Evolutionary conservation across 2,888 invertebrate genomes (phyloP).

Genomic region (Carterocephalus palaemon): DNA sequence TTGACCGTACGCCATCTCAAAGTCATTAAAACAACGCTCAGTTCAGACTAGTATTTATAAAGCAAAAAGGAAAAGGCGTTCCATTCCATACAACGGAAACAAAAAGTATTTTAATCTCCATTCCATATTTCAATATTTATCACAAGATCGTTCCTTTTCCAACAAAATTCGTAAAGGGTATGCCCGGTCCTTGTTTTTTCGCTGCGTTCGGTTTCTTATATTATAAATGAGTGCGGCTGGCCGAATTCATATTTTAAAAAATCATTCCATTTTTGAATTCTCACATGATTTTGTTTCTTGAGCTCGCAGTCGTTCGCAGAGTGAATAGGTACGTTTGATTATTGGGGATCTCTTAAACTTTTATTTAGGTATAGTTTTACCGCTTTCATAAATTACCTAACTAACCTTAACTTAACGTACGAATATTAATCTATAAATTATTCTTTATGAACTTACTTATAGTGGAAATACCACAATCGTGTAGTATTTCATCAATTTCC

Average conservation of each 20-base stretch:
- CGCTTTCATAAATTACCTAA: too few species aligned
- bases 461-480: too few species aligned
- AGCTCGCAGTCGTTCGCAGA: constrained; percentile 13
- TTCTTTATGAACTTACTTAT: too few species aligned
- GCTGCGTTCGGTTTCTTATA: constrained; percentile 52
- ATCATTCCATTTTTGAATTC: constrained; percentile 60
- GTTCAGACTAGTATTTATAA: constrained; percentile 26
- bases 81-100: constrained; percentile 39
- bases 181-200: constrained; percentile 42
- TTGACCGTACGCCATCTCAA: too few species aligned
- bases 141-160: constrained; percentile 72
- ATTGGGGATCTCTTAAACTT: constrained; percentile 25
- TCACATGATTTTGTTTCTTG: constrained; percentile 29
- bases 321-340: constrained; percentile 2
- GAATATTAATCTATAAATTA: too few species aligned
- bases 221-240: constrained; percentile 65
- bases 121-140: constrained; percentile 78
- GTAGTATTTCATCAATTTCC: too few species aligned
- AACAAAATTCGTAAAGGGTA: constrained; percentile 68
- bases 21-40: too few species aligned
- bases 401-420: too few species aligned
- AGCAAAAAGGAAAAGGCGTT: constrained; percentile 28
- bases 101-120: constrained; percentile 67
- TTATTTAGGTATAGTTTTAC: too few species aligned
- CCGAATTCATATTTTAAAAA: constrained; percentile 54